These are phyloP conservation scores for Acrocephalus arundinaceus DNA, from an alignment of 2,113 vertebrate species.

Conservation along the genomic window DNA sequence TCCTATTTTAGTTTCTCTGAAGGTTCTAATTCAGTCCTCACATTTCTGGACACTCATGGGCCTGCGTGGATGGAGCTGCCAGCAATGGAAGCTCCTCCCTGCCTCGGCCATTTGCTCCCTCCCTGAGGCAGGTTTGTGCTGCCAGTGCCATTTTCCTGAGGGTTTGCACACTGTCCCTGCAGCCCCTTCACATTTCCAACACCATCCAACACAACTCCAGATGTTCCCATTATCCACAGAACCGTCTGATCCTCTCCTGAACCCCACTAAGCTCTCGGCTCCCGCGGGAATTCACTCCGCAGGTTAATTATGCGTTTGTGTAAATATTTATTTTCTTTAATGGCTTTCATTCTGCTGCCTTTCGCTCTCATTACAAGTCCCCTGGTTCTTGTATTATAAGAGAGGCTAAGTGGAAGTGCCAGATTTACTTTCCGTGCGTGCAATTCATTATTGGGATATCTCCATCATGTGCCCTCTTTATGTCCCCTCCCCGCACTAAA, in stretches of 20 bases:
- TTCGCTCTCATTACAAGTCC: conserved; percentile 24
- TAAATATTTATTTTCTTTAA: conserved; percentile 66
- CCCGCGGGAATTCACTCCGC: conserved; percentile 9
- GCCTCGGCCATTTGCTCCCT: not conserved
- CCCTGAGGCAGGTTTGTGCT: not conserved
- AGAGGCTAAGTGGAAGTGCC: conserved; percentile 11
- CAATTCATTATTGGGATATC: conserved; percentile 36
- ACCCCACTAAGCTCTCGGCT: conserved; percentile 13
- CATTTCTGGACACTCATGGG: not conserved
- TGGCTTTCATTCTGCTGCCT: conserved; percentile 33
- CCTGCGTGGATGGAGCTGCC: not conserved
- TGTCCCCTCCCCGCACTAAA: conserved; percentile 24
- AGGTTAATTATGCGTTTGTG: conserved; percentile 52
- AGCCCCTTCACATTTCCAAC: not conserved
- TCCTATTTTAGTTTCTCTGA: not conserved
- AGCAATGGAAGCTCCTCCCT: not conserved
- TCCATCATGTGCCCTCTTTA: conserved; percentile 45
- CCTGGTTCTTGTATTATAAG: not conserved
- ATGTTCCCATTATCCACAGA: not conserved
- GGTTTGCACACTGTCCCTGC: not conserved
- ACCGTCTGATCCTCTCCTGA: not conserved
- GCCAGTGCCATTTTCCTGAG: not conserved
- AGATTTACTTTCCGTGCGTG: conserved; percentile 36
- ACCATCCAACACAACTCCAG: not conserved
- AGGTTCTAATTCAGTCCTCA: not conserved